These are phyloP conservation scores for Pachliopta kotzebuea DNA, from an alignment of 2,888 invertebrate genomes.

Conservation along the genomic window DNA sequence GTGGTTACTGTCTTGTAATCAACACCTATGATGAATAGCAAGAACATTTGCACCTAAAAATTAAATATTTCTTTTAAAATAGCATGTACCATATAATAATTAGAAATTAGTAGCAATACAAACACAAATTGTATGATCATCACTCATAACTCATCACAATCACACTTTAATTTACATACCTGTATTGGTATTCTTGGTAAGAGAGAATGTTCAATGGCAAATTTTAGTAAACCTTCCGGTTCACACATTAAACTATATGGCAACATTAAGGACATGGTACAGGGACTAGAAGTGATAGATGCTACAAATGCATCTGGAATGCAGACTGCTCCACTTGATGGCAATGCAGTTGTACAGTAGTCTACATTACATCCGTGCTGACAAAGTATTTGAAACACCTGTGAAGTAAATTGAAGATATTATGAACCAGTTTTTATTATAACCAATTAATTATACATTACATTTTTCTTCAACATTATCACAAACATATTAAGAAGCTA, in stretches of 20 bases:
- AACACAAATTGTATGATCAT: too few species aligned
- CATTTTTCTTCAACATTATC: too few species aligned
- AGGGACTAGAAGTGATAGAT: slow-evolving; percentile 54
- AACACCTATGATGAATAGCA: slow-evolving; percentile 54
- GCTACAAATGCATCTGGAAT: slow-evolving; percentile 69
- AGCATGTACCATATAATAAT: too few species aligned
- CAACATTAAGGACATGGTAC: slow-evolving; percentile 54
- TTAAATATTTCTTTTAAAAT: background rate
- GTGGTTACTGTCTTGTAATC: slow-evolving; percentile 34
- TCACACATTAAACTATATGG: slow-evolving; percentile 65
- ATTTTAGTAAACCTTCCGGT: slow-evolving; percentile 53
- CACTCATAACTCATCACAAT: too few species aligned
- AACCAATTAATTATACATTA: too few species aligned
- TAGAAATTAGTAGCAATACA: too few species aligned
- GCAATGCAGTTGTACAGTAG: slow-evolving; percentile 49
- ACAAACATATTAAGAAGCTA: too few species aligned
- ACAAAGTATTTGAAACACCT: slow-evolving; percentile 66
- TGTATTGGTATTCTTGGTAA: slow-evolving; percentile 49
- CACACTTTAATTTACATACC: slow-evolving; percentile 41
- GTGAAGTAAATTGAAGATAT: slow-evolving; percentile 32
- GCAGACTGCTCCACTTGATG: slow-evolving; percentile 34
- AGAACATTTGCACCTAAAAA: slow-evolving; percentile 55
- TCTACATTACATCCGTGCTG: slow-evolving; percentile 70
- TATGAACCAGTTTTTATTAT: too few species aligned
- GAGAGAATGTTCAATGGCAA: slow-evolving; percentile 46